Evolutionary conservation across 2,113 vertebrate species (phyloP), one percentile per base, ranked within the genome.

Genomic region (Osmerus mordax): DNA sequence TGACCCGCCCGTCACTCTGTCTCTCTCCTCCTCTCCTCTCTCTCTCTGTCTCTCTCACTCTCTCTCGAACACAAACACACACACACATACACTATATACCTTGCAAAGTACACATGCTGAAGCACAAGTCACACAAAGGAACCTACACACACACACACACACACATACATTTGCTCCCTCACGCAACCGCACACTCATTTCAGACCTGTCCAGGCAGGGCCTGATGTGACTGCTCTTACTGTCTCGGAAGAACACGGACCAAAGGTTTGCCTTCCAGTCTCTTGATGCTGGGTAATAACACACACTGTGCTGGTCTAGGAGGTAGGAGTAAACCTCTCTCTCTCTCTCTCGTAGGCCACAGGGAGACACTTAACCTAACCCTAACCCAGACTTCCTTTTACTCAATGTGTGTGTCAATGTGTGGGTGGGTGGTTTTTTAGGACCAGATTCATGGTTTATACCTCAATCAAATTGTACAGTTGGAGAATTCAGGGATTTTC

Each of bases 1-100:
- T 90, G 88, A 90, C 89, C 86, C 71, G 83, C 83, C 81, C 78
- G 74, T 87, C 88, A 87, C 86, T 79, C 67, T 74, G 18, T 62
- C 54, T 36, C 53, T 23, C 32, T 62, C 54, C 25, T 60, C 41
- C 13, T 55, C 25, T 52, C 61, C 41, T 69, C 29, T 66, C 79
- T 76, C 28, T 36, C 9, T 14, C 13, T 28, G 7, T 18, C 56
- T 59, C 54, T 21, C 64, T 3, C 16, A 13, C 29, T 47, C n/a
- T 47, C 16, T 19, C 36, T 19, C 36, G 2, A 32, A 16, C 32
- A 25, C 63, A 25, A 13, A 25, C 63, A 15, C 18, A 16, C 56
- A 70, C 67, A 56, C 67, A 69, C 23, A 11, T 12, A 47, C 75
- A 80, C 78, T 36, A 80, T 73, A 55, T 16, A 74, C 70, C 60